A percentile compares a stretch with the other conserved stretches of the same genome.
phyloP scores from a whole-genome alignment of 1,140 invertebrate genomes.

The Notospermus geniculatus region DNA sequence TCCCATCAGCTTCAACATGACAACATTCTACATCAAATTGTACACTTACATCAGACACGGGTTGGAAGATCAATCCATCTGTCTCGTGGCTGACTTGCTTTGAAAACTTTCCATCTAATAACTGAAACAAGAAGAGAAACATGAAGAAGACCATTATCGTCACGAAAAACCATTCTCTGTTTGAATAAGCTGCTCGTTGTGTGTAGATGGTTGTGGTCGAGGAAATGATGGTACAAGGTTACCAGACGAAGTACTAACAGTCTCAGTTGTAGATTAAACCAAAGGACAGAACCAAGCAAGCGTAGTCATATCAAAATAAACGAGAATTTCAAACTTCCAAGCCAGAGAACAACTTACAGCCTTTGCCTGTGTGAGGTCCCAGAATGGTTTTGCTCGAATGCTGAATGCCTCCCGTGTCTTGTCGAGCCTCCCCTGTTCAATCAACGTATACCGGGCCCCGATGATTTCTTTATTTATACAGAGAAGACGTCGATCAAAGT shows the following conservation, averaged over 20 bases:
- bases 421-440: slow-evolving; percentile 71
- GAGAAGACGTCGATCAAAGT: slow-evolving; percentile 72
- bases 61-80: slow-evolving; percentile 98
- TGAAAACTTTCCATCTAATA: slow-evolving; percentile 84
- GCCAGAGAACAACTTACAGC: slow-evolving; percentile 55
- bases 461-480: slow-evolving; percentile 74
- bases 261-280: too few relatives aligned
- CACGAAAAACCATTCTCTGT: too few relatives aligned
- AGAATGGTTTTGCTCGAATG: slow-evolving; percentile 84
- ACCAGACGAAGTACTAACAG: too few relatives aligned
- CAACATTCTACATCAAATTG: too few relatives aligned
- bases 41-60: slow-evolving; percentile 66
- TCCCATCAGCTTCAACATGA: too few relatives aligned
- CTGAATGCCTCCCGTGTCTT: slow-evolving; percentile 73
- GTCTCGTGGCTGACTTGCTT: slow-evolving; percentile 87
- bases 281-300: too few relatives aligned
- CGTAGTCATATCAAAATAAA: too few relatives aligned
- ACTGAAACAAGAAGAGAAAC: slow-evolving; percentile 38
- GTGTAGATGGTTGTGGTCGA: too few relatives aligned
- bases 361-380: slow-evolving; percentile 69
- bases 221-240: too few relatives aligned
- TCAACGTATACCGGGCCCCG: slow-evolving; percentile 70
- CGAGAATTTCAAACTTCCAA: too few relatives aligned
- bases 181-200: too few relatives aligned
- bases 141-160: background rate